Conservation (phyloP, 2,888 invertebrate species). For the Drosophila longiperda region DNA sequence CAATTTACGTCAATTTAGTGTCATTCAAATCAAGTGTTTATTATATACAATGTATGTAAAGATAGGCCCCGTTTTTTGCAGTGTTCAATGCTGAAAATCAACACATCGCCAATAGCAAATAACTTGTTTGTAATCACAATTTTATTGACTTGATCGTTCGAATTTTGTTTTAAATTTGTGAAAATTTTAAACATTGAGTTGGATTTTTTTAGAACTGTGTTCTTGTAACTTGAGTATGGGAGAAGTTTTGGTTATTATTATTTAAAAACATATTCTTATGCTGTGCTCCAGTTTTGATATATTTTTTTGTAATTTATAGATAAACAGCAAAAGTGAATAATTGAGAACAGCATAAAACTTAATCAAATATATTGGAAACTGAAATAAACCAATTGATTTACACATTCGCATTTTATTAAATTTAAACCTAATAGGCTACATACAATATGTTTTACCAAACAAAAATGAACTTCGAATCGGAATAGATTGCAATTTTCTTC, state of each 20-base stretch:
- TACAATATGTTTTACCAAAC: neutral
- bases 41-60: slow-evolving; percentile 34
- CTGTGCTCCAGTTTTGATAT: too few species aligned
- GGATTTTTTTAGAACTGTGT: neutral
- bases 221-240: neutral
- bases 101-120: neutral
- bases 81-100: neutral
- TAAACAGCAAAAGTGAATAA: neutral
- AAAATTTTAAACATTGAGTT: neutral
- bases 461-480: neutral
- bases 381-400: neutral
- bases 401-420: neutral
- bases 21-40: slow-evolving; percentile 77
- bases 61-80: neutral
- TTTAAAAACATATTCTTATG: neutral
- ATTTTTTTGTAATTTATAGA: neutral
- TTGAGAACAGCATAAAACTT: neutral
- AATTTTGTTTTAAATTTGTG: neutral
- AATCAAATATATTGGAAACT: neutral
- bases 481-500: neutral
- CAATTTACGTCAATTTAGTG: slow-evolving; percentile 78
- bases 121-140: neutral
- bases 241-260: neutral
- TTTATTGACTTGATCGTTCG: neutral
- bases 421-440: neutral